Evolutionary conservation across 2,797 vertebrate species (phyloP).

Genomic region (Hozukius guyotensis): DNA sequence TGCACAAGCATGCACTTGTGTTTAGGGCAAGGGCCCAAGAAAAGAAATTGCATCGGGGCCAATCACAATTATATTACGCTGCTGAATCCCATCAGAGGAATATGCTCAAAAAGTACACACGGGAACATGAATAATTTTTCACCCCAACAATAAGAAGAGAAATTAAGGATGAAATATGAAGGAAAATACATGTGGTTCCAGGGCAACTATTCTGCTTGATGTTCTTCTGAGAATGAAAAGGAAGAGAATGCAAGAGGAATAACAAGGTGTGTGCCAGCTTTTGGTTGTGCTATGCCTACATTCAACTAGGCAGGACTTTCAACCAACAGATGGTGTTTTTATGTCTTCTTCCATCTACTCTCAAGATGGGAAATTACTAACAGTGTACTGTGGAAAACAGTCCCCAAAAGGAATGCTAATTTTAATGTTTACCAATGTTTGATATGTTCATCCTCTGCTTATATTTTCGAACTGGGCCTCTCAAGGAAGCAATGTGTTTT

Average conservation of each 20-base stretch:
- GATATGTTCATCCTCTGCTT: slow-evolving; percentile 9
- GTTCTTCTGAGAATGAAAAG: neutral
- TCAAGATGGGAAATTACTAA: slow-evolving; percentile 27
- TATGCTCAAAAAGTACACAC: neutral
- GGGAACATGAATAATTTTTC: neutral
- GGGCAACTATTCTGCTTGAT: neutral
- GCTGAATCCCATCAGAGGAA: neutral
- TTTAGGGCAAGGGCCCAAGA: too few relatives aligned
- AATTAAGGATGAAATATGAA: neutral
- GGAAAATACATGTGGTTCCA: neutral
- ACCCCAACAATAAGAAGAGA: neutral
- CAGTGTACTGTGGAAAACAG: neutral
- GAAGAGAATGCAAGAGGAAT: neutral
- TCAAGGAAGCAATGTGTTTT: slow-evolving; percentile 5
- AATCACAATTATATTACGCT: too few relatives aligned
- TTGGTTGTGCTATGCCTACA: neutral
- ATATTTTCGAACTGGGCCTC: slow-evolving; percentile 3
- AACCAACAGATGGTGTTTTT: slow-evolving; percentile 46
- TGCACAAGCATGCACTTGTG: too few relatives aligned
- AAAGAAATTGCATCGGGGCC: too few relatives aligned
- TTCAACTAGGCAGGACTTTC: slow-evolving; percentile 9
- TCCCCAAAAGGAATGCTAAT: slow-evolving; percentile 18
- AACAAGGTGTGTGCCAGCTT: neutral
- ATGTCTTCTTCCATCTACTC: slow-evolving; percentile 28
- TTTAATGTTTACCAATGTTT: slow-evolving; percentile 23